Conservation (phyloP, 2,797 vertebrate genomes). For the Garrulus glandarius region DNA sequence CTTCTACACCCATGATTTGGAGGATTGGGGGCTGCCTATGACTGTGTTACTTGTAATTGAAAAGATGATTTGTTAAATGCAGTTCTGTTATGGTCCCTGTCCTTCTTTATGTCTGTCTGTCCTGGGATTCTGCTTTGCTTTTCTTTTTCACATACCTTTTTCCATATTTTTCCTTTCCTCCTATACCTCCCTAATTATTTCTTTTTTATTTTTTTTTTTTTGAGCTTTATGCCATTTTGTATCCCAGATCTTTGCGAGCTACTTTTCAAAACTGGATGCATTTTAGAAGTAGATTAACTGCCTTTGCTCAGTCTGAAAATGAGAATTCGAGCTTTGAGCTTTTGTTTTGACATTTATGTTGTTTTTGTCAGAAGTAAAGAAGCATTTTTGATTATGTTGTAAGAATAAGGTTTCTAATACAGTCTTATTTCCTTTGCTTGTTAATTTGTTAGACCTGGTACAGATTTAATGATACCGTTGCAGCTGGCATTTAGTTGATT, state of each 20-base stretch:
- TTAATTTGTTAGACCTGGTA: conserved; percentile 23
- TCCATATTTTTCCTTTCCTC: not conserved
- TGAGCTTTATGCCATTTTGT: not conserved
- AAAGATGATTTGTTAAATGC: not conserved
- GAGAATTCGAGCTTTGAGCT: not conserved
- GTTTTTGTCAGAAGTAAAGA: not conserved
- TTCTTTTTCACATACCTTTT: not conserved
- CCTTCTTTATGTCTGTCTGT: not conserved
- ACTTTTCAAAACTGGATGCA: not conserved
- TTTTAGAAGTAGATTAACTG: not conserved
- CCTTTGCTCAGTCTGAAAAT: not conserved
- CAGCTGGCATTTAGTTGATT: conserved; percentile 19
- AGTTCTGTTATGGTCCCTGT: not conserved
- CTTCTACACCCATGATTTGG: not conserved
- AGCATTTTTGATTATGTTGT: not conserved
- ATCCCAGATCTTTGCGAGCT: not conserved
- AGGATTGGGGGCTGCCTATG: not conserved
- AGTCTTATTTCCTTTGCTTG: not conserved
- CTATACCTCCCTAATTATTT: not conserved
- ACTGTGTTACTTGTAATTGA: not conserved
- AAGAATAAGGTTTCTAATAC: not conserved
- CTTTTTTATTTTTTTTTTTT: not conserved
- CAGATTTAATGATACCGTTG: not conserved
- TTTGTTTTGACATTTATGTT: not conserved
- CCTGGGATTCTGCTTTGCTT: not conserved